Evolutionary conservation across 35 echinoderm and acorn worm species (phyloP).

Genomic region (Diadema setosum): DNA sequence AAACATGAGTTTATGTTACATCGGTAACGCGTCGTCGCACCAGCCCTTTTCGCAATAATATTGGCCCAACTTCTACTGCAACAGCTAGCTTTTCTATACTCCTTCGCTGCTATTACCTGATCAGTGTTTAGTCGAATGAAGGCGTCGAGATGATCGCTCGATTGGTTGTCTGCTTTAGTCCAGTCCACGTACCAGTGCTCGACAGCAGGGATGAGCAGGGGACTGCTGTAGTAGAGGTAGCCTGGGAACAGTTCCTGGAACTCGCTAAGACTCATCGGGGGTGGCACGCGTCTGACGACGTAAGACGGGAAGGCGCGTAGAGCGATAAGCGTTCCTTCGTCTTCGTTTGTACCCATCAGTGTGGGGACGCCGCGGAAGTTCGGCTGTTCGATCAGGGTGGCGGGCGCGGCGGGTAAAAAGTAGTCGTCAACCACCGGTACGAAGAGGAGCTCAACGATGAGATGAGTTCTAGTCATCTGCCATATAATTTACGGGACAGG

Average conservation of each 20-base stretch:
- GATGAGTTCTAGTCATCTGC: too few relatives aligned
- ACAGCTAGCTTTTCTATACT: too few relatives aligned
- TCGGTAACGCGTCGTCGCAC: too few relatives aligned
- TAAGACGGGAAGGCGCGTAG: slow-evolving; percentile 19
- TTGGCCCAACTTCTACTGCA: too few relatives aligned
- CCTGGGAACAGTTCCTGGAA: slow-evolving; percentile 20
- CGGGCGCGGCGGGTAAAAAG: slow-evolving; percentile 52
- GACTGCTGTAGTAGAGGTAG: slow-evolving; percentile 32
- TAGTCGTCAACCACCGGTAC: slow-evolving; percentile 40
- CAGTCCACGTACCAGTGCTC: slow-evolving; percentile 60
- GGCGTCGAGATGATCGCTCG: slow-evolving; percentile 19
- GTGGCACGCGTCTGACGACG: background rate
- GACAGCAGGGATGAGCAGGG: background rate
- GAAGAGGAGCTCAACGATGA: background rate
- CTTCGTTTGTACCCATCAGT: slow-evolving; percentile 49
- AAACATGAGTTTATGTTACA: too few relatives aligned
- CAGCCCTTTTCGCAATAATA: too few relatives aligned
- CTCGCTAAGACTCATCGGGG: slow-evolving; percentile 22
- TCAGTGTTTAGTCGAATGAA: slow-evolving; percentile 41
- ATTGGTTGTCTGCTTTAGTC: slow-evolving; percentile 1
- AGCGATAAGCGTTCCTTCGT: slow-evolving; percentile 63
- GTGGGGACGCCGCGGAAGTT: slow-evolving; percentile 9
- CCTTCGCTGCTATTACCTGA: too few relatives aligned
- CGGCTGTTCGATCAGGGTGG: background rate
- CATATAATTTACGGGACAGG: too few relatives aligned